Percentiles rank a stretch among this genome's conserved stretches.
Conservation (phyloP, 1,140 invertebrate species). For the Stenopsyche tienmushanensis region DNA sequence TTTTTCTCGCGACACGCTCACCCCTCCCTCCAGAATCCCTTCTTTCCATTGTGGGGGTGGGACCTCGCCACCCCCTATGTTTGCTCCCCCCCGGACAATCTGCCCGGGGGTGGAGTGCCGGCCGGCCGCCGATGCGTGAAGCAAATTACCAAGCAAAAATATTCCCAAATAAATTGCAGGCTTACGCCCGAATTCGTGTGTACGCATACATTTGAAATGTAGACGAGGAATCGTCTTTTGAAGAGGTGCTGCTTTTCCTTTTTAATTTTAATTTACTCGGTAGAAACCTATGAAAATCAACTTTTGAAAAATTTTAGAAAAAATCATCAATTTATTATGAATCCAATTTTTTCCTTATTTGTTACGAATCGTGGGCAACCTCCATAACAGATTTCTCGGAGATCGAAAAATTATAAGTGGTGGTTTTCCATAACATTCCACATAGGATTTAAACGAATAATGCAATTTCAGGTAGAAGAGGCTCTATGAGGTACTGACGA, state of each 20-base stretch:
- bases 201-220: conserved; percentile 38
- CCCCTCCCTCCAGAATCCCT: not conserved
- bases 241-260: conserved; percentile 16
- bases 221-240: conserved; percentile 14
- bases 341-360: no score
- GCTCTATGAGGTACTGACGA: no score
- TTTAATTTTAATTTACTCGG: no score
- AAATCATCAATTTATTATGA: no score
- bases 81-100: conserved; percentile 12
- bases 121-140: conserved; percentile 38
- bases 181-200: conserved; percentile 40
- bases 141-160: conserved; percentile 42
- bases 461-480: no score
- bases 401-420: no score
- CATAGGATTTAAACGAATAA: no score
- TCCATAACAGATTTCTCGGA: no score
- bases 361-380: no score
- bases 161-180: conserved; percentile 43
- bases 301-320: no score
- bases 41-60: not conserved
- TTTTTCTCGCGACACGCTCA: conserved; percentile 25
- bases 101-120: not conserved
- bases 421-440: no score
- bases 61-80: not conserved
- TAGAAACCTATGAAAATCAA: no score